These are phyloP conservation scores for Axis porcinus DNA, from an alignment of 2,113 vertebrate species.

Conservation along the genomic window DNA sequence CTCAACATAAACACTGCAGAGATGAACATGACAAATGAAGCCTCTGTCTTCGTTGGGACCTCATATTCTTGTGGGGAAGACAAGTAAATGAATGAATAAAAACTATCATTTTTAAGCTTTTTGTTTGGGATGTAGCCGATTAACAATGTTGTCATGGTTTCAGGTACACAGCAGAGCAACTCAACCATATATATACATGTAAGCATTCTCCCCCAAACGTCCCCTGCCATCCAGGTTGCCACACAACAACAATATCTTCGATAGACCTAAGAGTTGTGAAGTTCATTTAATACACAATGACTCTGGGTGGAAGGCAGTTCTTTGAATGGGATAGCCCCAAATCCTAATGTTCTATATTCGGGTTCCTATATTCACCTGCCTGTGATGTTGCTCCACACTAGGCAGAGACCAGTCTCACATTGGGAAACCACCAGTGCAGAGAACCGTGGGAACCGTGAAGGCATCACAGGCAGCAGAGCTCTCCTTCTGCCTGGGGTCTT, in stretches of 20 bases:
- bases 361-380: background rate
- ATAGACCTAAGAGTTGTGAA: background rate
- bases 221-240: background rate
- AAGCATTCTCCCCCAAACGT: background rate
- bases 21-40: background rate
- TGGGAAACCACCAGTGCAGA: background rate
- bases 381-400: background rate
- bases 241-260: background rate
- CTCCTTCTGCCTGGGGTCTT: background rate
- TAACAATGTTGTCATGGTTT: background rate
- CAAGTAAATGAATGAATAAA: background rate
- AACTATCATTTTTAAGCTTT: background rate
- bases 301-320: background rate
- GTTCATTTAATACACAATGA: background rate
- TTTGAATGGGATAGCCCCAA: background rate
- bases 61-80: background rate
- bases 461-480: background rate
- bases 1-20: background rate
- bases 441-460: background rate
- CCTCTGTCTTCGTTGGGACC: background rate
- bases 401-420: background rate
- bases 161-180: background rate
- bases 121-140: background rate
- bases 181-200: background rate
- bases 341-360: background rate